These are phyloP conservation scores for Epizoanthus fatuus DNA, from an alignment of 92 coral and sea anemone genomes.

Conservation along the genomic window DNA sequence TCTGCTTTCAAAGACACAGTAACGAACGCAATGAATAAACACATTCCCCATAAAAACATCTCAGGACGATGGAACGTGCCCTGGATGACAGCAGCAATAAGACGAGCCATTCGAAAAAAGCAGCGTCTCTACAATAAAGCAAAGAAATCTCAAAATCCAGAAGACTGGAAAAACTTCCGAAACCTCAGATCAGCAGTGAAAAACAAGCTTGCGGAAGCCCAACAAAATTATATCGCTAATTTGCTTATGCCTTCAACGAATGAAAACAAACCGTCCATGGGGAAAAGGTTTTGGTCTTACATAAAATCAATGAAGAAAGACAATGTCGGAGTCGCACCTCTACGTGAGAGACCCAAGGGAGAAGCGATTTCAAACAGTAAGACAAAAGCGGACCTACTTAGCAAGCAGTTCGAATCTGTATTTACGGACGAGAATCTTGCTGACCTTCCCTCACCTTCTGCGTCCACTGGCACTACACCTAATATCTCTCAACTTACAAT, in stretches of 20 bases:
- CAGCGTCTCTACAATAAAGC: conserved; percentile 13
- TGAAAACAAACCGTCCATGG: background rate
- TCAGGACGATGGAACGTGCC: conserved; percentile 26
- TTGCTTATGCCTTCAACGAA: conserved; percentile 14
- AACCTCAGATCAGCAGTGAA: conserved; percentile 10
- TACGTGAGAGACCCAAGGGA: background rate
- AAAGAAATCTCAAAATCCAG: conserved; percentile 32
- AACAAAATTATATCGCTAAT: conserved; percentile 29
- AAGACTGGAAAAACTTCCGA: conserved; percentile 27
- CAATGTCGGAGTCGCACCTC: conserved; percentile 36
- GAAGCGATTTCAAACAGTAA: no score
- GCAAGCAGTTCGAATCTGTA: no score
- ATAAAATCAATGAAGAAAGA: background rate
- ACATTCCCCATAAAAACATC: conserved; percentile 42
- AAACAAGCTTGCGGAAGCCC: conserved; percentile 24
- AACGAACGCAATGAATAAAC: conserved; percentile 10
- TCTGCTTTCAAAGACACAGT: conserved; percentile 34
- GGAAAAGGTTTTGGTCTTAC: no score
- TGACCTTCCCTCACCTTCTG: no score
- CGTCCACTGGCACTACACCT: no score
- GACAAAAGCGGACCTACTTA: no score
- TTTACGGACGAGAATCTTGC: no score
- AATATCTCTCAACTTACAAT: no score
- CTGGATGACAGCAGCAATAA: conserved; percentile 36
- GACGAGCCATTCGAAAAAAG: conserved; percentile 6